phyloP scores from a whole-genome alignment of 2,888 invertebrate species.

The Synanthedon myopaeformis region DNA sequence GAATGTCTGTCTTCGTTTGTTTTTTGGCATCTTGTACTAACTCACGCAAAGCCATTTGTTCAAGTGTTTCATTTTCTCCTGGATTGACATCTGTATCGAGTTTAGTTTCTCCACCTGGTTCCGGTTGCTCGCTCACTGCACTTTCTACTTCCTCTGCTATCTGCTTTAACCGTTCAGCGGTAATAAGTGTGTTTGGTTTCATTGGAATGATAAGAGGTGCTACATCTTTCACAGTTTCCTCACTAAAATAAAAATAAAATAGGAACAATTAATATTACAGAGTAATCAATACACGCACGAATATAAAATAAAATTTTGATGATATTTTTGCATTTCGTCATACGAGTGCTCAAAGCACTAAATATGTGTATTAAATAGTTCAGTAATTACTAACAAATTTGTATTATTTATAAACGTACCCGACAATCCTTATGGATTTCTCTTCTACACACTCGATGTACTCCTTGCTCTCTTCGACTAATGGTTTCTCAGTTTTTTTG shows the following conservation, averaged over 20 bases:
- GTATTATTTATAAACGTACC: constrained; percentile 61
- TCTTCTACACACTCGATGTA: constrained; percentile 83
- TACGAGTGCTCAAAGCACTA: too few species aligned
- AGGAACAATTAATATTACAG: not conserved
- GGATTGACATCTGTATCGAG: constrained; percentile 10
- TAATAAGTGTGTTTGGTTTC: constrained; percentile 67
- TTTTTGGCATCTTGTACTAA: constrained; percentile 72
- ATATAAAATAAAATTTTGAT: not conserved
- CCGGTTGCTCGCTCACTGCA: constrained; percentile 62
- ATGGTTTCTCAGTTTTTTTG: constrained; percentile 46
- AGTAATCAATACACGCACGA: not conserved
- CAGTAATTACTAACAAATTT: constrained; percentile 1
- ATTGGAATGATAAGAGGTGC: constrained; percentile 76
- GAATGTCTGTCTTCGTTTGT: constrained; percentile 34
- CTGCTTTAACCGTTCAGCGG: constrained; percentile 55
- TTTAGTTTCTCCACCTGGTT: constrained; percentile 34
- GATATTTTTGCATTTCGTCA: not conserved
- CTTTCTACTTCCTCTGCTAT: constrained; percentile 62
- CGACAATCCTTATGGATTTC: constrained; percentile 79
- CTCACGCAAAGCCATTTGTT: constrained; percentile 81
- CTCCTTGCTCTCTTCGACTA: constrained; percentile 70
- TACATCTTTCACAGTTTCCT: constrained; percentile 60
- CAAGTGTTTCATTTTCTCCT: constrained; percentile 47
- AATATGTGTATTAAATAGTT: not conserved
- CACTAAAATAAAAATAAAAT: constrained; percentile 36